phyloP scores from a whole-genome alignment of 2,113 vertebrate genomes.

The Saccopteryx bilineata region DNA sequence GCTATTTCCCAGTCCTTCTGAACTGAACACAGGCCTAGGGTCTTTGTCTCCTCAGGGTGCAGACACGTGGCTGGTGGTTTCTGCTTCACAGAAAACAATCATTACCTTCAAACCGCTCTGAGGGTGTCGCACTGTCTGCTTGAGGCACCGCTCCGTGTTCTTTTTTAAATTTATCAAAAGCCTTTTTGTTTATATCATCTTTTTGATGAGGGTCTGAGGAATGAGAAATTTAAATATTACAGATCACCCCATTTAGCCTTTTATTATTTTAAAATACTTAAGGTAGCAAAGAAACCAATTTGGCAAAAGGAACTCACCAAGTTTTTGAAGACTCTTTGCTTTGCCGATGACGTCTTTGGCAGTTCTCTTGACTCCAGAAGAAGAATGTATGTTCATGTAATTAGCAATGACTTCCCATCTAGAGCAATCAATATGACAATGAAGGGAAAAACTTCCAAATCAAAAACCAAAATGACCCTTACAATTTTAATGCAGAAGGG shows the following conservation, averaged over 20 bases:
- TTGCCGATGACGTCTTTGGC: slow-evolving; percentile 99
- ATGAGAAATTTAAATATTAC: background rate
- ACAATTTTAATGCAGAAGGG: slow-evolving; percentile 6
- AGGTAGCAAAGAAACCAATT: slow-evolving; percentile 68
- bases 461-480: slow-evolving; percentile 1
- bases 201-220: slow-evolving; percentile 95
- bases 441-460: background rate
- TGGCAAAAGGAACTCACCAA: slow-evolving; percentile 89
- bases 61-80: background rate
- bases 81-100: background rate
- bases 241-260: slow-evolving; percentile 22
- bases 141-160: slow-evolving; percentile 93
- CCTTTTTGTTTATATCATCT: slow-evolving; percentile 98
- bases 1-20: background rate
- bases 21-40: background rate
- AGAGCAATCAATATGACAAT: background rate
- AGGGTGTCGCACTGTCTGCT: slow-evolving; percentile 94
- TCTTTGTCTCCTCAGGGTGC: background rate
- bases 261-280: slow-evolving; percentile 54
- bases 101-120: slow-evolving; percentile 96
- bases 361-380: slow-evolving; percentile 93
- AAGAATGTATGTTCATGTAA: slow-evolving; percentile 98
- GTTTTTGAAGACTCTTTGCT: slow-evolving; percentile 98
- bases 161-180: slow-evolving; percentile 99
- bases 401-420: slow-evolving; percentile 99